Evolutionary conservation across 2,797 vertebrate species (phyloP).

Genomic region (Myiothlypis coronata): DNA sequence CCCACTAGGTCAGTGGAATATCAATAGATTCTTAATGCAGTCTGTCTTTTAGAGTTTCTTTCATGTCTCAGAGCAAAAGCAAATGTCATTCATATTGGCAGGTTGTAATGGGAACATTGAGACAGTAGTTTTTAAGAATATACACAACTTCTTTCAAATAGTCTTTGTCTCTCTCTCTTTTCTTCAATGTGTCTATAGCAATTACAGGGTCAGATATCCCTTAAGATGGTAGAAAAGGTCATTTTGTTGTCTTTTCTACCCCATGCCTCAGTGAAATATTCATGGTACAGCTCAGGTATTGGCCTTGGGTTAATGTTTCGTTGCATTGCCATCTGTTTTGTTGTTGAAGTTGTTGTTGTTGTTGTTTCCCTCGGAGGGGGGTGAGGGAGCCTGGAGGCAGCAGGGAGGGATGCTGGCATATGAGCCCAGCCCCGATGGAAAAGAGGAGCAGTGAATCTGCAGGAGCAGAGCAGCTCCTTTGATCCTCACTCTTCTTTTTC

Average conservation of each 20-base stretch:
- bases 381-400: not conserved
- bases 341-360: not conserved
- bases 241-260: slow-evolving; percentile 2
- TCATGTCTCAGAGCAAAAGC: slow-evolving; percentile 46
- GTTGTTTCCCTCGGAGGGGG: not conserved
- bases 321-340: slow-evolving; percentile 19
- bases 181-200: not conserved
- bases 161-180: not conserved
- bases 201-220: not conserved
- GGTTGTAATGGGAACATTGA: slow-evolving; percentile 44
- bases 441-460: not conserved
- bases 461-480: not conserved
- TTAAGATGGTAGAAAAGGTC: slow-evolving; percentile 25
- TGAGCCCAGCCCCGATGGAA: not conserved
- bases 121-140: slow-evolving; percentile 34
- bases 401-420: not conserved
- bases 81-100: slow-evolving; percentile 58
- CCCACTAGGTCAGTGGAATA: slow-evolving; percentile 52
- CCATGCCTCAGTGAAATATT: slow-evolving; percentile 36
- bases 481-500: not conserved
- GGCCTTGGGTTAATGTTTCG: slow-evolving; percentile 47
- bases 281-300: not conserved
- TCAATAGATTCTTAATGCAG: slow-evolving; percentile 60
- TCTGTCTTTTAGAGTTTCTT: slow-evolving; percentile 42
- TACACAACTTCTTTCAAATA: not conserved